phyloP scores from a whole-genome alignment of 1,140 invertebrate species.

The Zaprionus lachaisei region DNA sequence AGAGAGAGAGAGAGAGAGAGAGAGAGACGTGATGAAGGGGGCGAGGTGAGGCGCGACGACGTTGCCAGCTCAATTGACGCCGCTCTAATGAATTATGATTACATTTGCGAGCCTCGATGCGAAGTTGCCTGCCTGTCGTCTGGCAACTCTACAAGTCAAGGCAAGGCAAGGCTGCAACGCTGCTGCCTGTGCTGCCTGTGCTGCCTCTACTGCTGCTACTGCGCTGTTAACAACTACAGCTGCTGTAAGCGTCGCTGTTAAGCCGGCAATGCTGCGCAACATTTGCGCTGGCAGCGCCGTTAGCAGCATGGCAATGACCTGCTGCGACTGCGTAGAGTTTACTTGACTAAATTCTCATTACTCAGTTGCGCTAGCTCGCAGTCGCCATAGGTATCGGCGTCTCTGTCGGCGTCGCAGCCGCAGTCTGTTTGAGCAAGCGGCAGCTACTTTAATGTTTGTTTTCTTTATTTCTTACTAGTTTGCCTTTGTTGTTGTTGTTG shows the following conservation, averaged over 20 bases:
- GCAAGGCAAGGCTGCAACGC: not conserved
- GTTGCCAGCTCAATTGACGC: conserved; percentile 62
- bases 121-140: not conserved
- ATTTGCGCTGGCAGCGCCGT: conserved; percentile 34
- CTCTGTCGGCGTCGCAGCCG: conserved; percentile 1
- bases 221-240: not conserved
- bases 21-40: not conserved
- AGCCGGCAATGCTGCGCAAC: conserved; percentile 46
- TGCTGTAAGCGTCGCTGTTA: conserved; percentile 27
- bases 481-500: conserved; percentile 28
- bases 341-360: conserved; percentile 59
- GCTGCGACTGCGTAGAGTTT: conserved; percentile 61
- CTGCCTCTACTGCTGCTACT: not conserved
- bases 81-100: conserved; percentile 74
- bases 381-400: not conserved
- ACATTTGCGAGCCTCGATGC: conserved; percentile 23
- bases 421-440: conserved; percentile 29
- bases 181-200: not conserved
- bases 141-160: conserved; percentile 43
- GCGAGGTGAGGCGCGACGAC: not conserved
- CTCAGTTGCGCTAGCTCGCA: conserved; percentile 9
- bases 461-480: conserved; percentile 68
- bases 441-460: conserved; percentile 75
- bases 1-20: not conserved
- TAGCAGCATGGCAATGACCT: conserved; percentile 62